A percentile compares a stretch with the other conserved stretches of the same genome.
These are phyloP conservation scores for Spinus olivaceus DNA, from an alignment of 2,797 vertebrate species.

Conservation along the genomic window DNA sequence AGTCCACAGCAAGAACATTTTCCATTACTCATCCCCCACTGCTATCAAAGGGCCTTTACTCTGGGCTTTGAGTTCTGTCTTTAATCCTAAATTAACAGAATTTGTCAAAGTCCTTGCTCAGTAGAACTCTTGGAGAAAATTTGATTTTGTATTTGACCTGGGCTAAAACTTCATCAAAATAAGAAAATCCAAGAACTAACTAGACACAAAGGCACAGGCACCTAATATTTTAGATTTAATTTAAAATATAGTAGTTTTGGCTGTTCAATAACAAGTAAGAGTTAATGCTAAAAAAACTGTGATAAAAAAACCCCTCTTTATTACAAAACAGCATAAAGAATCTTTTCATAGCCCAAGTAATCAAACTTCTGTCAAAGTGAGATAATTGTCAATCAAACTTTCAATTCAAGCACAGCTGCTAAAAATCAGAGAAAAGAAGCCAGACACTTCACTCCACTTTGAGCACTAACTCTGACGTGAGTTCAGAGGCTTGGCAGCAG, in stretches of 20 bases:
- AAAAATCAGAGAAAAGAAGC: background rate
- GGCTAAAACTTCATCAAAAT: background rate
- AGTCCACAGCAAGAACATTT: conserved; percentile 35
- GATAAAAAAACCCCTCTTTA: background rate
- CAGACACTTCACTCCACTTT: background rate
- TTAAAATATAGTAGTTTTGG: background rate
- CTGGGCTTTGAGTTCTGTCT: background rate
- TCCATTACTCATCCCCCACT: conserved; percentile 16
- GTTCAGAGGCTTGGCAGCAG: background rate
- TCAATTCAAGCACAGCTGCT: conserved; percentile 13
- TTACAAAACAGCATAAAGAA: background rate
- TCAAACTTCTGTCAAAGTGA: conserved; percentile 5
- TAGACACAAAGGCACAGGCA: background rate
- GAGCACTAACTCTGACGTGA: background rate
- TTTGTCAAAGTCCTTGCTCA: background rate
- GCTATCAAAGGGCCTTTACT: conserved; percentile 12
- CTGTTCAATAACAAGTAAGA: background rate
- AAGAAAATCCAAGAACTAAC: background rate
- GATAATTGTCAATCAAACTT: conserved; percentile 19
- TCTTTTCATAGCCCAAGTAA: conserved; percentile 3
- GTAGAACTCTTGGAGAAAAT: background rate
- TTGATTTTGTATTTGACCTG: background rate
- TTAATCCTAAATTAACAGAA: conserved; percentile 26
- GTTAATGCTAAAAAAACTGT: background rate
- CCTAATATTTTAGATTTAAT: background rate